These are phyloP conservation scores for Cygnus buccinator DNA, from an alignment of 2,113 vertebrate genomes.

Conservation along the genomic window DNA sequence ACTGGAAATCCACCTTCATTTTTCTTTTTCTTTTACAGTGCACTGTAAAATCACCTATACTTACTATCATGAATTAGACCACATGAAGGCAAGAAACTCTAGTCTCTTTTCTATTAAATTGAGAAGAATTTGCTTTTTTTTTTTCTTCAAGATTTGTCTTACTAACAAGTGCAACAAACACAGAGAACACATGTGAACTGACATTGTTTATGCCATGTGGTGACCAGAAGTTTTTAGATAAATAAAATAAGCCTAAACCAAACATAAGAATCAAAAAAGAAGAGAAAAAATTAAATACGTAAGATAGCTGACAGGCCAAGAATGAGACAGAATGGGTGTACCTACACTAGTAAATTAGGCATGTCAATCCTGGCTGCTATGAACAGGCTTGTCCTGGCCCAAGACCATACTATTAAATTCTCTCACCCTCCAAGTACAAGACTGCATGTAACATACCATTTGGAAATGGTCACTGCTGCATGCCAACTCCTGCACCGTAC, in stretches of 20 bases:
- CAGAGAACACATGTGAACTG: neutral
- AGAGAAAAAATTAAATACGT: neutral
- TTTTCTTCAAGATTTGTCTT: neutral
- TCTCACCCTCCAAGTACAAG: neutral
- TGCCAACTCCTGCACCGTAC: accelerated
- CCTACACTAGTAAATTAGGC: neutral
- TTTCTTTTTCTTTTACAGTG: neutral
- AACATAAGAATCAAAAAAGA: neutral
- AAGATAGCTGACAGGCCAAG: neutral
- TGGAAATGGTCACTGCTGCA: neutral
- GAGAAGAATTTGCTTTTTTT: neutral
- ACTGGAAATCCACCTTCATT: neutral
- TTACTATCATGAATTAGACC: neutral
- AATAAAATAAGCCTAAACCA: neutral
- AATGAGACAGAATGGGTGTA: neutral
- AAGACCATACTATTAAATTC: neutral
- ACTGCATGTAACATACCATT: accelerated
- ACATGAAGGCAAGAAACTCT: neutral
- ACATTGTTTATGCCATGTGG: neutral
- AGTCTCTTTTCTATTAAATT: neutral
- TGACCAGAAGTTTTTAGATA: neutral
- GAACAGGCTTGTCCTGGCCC: neutral
- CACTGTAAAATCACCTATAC: neutral
- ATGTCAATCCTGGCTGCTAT: neutral
- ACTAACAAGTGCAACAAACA: neutral